Conservation (phyloP, 2,797 vertebrate species). For the Morelia viridis region DNA sequence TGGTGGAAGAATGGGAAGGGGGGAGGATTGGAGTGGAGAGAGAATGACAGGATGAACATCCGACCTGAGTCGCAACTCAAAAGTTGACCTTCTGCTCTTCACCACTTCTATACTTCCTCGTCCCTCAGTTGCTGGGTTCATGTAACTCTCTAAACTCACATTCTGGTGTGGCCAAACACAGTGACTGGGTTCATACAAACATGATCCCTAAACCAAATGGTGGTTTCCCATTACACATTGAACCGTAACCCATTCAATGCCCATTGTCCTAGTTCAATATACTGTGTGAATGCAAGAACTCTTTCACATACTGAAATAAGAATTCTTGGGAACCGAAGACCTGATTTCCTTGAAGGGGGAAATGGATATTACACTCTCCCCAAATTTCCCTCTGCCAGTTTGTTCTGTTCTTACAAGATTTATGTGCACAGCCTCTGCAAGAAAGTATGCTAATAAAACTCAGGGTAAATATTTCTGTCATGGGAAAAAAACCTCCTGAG, state of each 20-base stretch:
- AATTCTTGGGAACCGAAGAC: not conserved
- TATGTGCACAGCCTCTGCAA: not conserved
- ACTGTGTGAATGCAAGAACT: not conserved
- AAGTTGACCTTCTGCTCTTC: not conserved
- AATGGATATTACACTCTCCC: no score
- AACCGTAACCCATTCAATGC: not conserved
- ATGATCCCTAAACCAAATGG: not conserved
- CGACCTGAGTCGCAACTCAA: not conserved
- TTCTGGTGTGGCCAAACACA: not conserved
- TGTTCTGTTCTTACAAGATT: not conserved
- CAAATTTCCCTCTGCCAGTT: not conserved
- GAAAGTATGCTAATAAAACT: not conserved
- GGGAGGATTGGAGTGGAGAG: no score
- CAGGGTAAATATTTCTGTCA: not conserved
- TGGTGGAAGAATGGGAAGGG: not conserved
- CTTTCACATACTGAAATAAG: not conserved
- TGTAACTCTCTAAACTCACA: not conserved
- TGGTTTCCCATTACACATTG: not conserved
- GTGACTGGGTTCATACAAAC: not conserved
- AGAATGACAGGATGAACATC: not conserved
- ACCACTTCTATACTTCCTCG: not conserved
- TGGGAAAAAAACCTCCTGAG: fast-evolving
- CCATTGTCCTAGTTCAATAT: not conserved
- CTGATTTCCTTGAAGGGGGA: not conserved
- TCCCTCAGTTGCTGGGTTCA: not conserved